These are phyloP conservation scores for Drosophila bocqueti DNA, from an alignment of 1,140 invertebrate species.

Conservation along the genomic window DNA sequence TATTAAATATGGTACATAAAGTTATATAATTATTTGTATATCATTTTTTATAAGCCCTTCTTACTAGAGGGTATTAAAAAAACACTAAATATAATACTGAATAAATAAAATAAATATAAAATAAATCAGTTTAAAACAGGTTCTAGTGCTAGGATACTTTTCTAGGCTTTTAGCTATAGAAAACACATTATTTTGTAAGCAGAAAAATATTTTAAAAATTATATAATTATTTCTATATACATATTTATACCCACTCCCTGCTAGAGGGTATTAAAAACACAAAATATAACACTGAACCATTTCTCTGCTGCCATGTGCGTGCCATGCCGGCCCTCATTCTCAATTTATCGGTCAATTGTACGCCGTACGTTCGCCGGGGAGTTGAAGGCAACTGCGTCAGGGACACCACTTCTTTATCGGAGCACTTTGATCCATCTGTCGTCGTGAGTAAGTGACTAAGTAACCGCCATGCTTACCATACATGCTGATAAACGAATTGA, in stretches of 20 bases:
- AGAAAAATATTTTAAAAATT: background rate
- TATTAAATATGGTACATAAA: background rate
- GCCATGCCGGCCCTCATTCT: conserved; percentile 47
- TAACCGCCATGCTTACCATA: conserved; percentile 22
- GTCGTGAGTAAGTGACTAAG: conserved; percentile 44
- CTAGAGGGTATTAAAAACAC: background rate
- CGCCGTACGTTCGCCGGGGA: conserved; percentile 18
- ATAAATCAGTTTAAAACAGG: too few species aligned
- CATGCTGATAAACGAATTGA: conserved; percentile 42
- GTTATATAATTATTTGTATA: background rate
- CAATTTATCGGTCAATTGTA: conserved; percentile 64
- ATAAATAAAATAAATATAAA: too few species aligned
- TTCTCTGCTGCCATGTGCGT: conserved; percentile 43
- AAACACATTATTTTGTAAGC: too few species aligned
- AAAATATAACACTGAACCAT: conserved; percentile 15
- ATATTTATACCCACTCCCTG: background rate
- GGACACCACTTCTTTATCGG: conserved; percentile 57
- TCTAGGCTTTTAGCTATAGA: too few species aligned
- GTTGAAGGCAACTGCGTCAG: conserved; percentile 58
- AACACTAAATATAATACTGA: background rate
- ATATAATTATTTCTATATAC: background rate
- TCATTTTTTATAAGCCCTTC: too few species aligned
- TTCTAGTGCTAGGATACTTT: too few species aligned
- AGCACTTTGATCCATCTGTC: conserved; percentile 51
- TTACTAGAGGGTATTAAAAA: background rate